A percentile compares a stretch with the other conserved stretches of the same genome.
Conservation (phyloP, 2,888 invertebrate species). For the Neuroscelio doddi region DNA sequence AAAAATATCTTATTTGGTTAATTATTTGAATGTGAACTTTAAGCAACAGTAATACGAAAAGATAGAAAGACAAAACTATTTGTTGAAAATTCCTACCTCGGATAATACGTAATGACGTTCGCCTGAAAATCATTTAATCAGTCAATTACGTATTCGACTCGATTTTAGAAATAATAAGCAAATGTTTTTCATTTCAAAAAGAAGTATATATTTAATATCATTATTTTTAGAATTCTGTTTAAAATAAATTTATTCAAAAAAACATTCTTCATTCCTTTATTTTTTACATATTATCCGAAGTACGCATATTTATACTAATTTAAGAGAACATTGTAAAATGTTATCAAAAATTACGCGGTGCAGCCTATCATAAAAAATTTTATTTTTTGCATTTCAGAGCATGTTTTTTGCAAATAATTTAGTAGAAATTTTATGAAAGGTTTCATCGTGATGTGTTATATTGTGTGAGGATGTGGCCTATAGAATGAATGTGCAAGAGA, state of each 20-base stretch:
- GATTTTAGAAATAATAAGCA: too few species aligned
- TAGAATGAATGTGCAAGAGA: slow-evolving; percentile 15
- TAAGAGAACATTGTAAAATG: slow-evolving; percentile 28
- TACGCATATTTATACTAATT: slow-evolving; percentile 38
- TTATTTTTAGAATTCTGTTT: background rate
- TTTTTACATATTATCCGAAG: slow-evolving; percentile 43
- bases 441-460: slow-evolving; percentile 18
- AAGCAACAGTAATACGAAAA: slow-evolving; percentile 19
- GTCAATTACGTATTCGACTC: too few species aligned
- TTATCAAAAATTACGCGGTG: slow-evolving; percentile 20
- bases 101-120: slow-evolving; percentile 23
- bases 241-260: background rate
- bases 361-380: too few species aligned
- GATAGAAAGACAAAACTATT: slow-evolving; percentile 16
- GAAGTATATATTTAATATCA: too few species aligned
- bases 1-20: slow-evolving; percentile 34
- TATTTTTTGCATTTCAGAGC: too few species aligned
- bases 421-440: background rate
- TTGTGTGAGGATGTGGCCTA: slow-evolving; percentile 41
- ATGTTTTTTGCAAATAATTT: too few species aligned
- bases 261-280: background rate
- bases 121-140: too few species aligned
- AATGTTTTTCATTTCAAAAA: too few species aligned
- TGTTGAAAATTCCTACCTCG: slow-evolving; percentile 28
- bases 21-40: slow-evolving; percentile 30